phyloP scores from a whole-genome alignment of 2,113 vertebrate genomes.

The Melanerpes formicivorus region DNA sequence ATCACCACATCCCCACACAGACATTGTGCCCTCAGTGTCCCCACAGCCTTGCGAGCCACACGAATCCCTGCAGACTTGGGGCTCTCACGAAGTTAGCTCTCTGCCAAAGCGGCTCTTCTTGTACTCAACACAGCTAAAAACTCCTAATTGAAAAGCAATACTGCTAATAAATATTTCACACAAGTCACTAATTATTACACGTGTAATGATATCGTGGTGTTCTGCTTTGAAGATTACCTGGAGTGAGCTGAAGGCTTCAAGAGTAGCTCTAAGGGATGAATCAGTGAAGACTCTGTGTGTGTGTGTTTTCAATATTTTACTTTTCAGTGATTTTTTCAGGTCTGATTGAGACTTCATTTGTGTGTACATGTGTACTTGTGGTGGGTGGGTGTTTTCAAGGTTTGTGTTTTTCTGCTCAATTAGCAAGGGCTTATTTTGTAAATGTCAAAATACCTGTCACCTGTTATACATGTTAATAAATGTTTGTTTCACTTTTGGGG shows the following conservation, averaged over 20 bases:
- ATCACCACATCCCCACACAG: neutral
- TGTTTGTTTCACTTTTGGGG: neutral
- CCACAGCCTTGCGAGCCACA: accelerated
- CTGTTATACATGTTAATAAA: neutral
- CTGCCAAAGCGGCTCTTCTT: neutral
- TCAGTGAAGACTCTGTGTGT: neutral
- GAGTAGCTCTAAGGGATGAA: neutral
- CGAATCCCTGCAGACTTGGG: accelerated
- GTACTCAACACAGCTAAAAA: neutral
- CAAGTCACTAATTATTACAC: neutral
- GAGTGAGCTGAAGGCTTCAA: neutral
- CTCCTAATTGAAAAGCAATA: neutral
- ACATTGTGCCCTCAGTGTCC: neutral
- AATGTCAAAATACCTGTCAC: conserved; percentile 41
- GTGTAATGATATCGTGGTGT: neutral
- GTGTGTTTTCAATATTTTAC: neutral
- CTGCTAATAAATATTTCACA: neutral
- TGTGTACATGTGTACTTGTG: neutral
- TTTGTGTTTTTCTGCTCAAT: neutral
- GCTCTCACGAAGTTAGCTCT: neutral
- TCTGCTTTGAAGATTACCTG: conserved; percentile 7
- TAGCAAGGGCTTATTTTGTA: neutral
- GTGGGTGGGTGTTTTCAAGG: conserved; percentile 11
- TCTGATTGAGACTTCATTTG: neutral
- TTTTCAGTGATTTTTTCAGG: neutral